phyloP scores from a whole-genome alignment of 2,797 vertebrate species.

The Brotula barbata region DNA sequence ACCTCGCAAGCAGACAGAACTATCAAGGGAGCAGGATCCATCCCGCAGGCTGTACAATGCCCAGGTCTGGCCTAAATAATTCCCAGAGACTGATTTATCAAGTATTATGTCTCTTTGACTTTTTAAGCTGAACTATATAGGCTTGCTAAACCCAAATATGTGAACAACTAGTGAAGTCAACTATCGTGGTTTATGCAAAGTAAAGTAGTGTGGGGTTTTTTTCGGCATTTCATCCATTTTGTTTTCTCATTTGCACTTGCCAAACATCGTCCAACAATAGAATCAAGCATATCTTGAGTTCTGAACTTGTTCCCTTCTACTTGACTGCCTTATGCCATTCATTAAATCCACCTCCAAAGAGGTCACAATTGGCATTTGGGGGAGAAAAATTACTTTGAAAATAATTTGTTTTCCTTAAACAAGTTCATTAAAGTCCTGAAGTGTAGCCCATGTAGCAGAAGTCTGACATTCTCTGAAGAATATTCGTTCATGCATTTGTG shows the following conservation, averaged over 20 bases:
- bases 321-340: not conserved
- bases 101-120: not conserved
- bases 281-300: slow-evolving; percentile 6
- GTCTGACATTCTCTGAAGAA: not conserved
- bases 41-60: no score
- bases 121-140: not conserved
- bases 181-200: no score
- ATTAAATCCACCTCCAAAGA: slow-evolving; percentile 4
- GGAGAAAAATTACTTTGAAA: not conserved
- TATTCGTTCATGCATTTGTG: no score
- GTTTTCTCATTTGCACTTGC: no score
- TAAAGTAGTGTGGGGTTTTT: not conserved
- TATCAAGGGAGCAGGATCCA: no score
- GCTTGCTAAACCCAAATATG: slow-evolving; percentile 1
- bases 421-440: slow-evolving; percentile 13
- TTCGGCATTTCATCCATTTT: not conserved
- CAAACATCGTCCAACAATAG: not conserved
- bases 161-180: not conserved
- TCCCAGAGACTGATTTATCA: slow-evolving; percentile 28
- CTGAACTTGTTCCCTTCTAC: slow-evolving; percentile 2
- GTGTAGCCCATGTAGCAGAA: slow-evolving; percentile 1
- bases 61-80: no score
- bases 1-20: no score
- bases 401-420: not conserved
- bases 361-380: not conserved